These are phyloP conservation scores for Oryctolagus cuniculus DNA, from an alignment of 2,113 vertebrate species.

Conservation along the genomic window mOryCun1.1 NC_091433.1:38337501-38338000, in stretches of 20 bases:
- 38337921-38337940: constrained; percentile 31
- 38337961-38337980: constrained; percentile 5
- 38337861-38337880: not conserved
- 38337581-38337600: constrained; percentile 19
- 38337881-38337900: not conserved
- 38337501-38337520: too few relatives aligned
- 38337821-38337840: not conserved
- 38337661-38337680: not conserved
- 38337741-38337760: not conserved
- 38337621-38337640: constrained; percentile 1
- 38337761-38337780: not conserved
- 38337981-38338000: not conserved
- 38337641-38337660: not conserved
- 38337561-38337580: not conserved
- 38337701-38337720: not conserved
- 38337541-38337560: not conserved
- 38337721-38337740: not conserved
- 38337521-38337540: not conserved
- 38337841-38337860: not conserved
- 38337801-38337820: not conserved
- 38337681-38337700: not conserved
- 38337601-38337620: not conserved
- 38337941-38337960: constrained; percentile 26
- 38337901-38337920: constrained; percentile 28
- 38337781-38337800: not conserved